Percentiles rank a stretch among this genome's conserved stretches.
Conservation (phyloP, 2,113 vertebrate species). For the Microtus ochrogaster region DNA sequence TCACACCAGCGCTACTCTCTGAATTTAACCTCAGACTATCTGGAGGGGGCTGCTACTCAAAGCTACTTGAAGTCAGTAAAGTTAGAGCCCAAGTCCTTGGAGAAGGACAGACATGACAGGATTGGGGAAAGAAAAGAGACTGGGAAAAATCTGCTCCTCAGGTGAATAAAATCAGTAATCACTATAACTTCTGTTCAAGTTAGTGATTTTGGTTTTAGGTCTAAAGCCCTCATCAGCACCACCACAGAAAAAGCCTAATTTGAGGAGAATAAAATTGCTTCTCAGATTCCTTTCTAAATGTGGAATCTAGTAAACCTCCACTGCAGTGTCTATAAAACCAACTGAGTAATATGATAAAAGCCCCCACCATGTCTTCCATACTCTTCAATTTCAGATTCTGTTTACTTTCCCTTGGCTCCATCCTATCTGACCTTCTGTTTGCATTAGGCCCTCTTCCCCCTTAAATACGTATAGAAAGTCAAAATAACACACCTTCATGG, state of each 20-base stretch:
- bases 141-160: background rate
- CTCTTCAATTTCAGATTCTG: background rate
- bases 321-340: background rate
- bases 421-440: background rate
- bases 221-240: background rate
- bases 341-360: background rate
- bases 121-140: background rate
- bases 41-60: background rate
- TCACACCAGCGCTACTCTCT: background rate
- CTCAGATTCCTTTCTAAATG: conserved; percentile 12
- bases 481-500: background rate
- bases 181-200: background rate
- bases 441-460: background rate
- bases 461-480: background rate
- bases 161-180: background rate
- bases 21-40: background rate
- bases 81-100: background rate
- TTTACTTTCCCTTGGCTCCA: background rate
- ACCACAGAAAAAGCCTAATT: background rate
- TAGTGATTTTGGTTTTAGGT: background rate
- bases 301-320: background rate
- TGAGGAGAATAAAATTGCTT: conserved; percentile 45
- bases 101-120: background rate
- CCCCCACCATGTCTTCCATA: background rate
- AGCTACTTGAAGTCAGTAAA: background rate